Percentiles rank a stretch among this genome's conserved stretches.
phyloP scores from a whole-genome alignment of 2,113 vertebrate species.

The Nothoprocta perdicaria region DNA sequence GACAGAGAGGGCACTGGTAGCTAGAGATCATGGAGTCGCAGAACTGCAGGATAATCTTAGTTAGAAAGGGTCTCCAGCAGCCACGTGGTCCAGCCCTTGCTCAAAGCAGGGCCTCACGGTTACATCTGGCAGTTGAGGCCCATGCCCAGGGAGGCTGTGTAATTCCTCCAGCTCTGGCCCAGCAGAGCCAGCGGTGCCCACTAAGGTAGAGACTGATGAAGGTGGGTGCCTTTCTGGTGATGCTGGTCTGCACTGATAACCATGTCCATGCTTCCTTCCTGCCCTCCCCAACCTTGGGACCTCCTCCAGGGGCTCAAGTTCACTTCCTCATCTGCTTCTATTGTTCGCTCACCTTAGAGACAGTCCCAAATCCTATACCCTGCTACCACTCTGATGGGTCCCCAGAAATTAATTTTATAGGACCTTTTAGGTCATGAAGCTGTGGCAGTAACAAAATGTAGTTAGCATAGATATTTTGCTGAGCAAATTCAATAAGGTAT shows the following conservation, averaged over 20 bases:
- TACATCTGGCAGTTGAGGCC: not conserved
- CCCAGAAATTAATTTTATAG: not conserved
- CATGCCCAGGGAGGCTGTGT: not conserved
- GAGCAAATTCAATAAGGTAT: not conserved
- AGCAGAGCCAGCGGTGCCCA: accelerated
- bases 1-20: not conserved
- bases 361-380: not conserved
- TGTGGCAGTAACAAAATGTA: not conserved
- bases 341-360: not conserved
- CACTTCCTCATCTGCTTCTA: not conserved
- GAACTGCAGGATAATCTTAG: accelerated
- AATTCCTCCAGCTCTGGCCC: not conserved
- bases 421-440: not conserved
- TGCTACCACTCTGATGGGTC: accelerated
- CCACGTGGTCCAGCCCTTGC: not conserved
- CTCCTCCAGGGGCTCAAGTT: not conserved
- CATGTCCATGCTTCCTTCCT: not conserved
- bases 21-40: not conserved
- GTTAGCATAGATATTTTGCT: not conserved
- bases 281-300: not conserved
- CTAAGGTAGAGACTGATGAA: not conserved
- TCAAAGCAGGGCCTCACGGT: not conserved
- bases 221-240: not conserved
- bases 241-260: not conserved
- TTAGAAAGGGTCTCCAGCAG: accelerated